These are phyloP conservation scores for Bombycilla garrulus DNA, from an alignment of 2,113 vertebrate species.

Conservation along the genomic window DNA sequence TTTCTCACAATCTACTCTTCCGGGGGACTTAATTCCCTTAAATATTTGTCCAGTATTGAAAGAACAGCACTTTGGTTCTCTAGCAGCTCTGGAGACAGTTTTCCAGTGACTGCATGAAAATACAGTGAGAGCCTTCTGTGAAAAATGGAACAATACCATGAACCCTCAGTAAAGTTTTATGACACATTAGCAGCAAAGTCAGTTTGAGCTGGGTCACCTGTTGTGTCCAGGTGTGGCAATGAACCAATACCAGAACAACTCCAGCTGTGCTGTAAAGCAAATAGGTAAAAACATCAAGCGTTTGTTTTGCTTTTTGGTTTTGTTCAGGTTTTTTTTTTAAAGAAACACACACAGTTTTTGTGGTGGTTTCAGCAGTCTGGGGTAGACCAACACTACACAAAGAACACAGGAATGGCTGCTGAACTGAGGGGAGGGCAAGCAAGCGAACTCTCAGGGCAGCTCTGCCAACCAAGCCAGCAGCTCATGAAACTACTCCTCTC, in stretches of 20 bases:
- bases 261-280: background rate
- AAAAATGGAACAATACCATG: background rate
- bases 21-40: background rate
- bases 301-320: background rate
- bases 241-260: background rate
- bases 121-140: background rate
- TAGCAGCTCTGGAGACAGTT: background rate
- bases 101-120: background rate
- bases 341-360: background rate
- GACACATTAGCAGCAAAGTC: background rate
- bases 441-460: background rate
- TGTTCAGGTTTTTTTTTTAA: background rate
- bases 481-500: background rate
- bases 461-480: background rate
- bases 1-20: background rate
- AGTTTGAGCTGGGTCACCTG: background rate
- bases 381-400: background rate
- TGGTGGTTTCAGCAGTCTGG: background rate
- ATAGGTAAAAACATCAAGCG: background rate
- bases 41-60: background rate
- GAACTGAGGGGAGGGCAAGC: background rate
- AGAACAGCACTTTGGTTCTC: background rate
- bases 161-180: background rate
- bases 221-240: background rate
- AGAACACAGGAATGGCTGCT: background rate